Evolutionary conservation across 2,888 invertebrate species (phyloP).

Genomic region (Cryptops parisi): DNA sequence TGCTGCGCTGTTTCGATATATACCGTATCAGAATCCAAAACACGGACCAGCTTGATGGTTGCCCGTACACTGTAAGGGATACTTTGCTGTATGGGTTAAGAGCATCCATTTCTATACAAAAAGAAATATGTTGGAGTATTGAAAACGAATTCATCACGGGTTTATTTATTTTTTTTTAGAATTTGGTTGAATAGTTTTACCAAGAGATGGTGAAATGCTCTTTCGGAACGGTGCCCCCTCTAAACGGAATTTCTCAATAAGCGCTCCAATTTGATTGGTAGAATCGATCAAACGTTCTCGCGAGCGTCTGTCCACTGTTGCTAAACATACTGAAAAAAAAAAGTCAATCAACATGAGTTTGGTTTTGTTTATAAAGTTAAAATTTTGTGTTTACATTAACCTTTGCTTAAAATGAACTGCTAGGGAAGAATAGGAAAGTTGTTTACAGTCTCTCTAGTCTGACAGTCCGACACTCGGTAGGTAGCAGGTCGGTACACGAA

Average conservation of each 20-base stretch:
- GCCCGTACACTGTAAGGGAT: conserved; percentile 56
- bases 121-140: too few species aligned
- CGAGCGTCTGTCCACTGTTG: conserved; percentile 62
- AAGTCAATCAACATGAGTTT: neutral
- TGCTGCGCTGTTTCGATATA: too few species aligned
- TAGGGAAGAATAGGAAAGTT: too few species aligned
- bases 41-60: conserved; percentile 50
- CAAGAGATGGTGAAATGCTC: conserved; percentile 31
- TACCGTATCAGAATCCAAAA: conserved; percentile 45
- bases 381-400: too few species aligned
- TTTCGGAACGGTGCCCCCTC: conserved; percentile 67
- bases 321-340: conserved; percentile 48
- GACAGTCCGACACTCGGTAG: too few species aligned
- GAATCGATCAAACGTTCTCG: conserved; percentile 85
- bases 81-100: conserved; percentile 41
- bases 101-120: conserved; percentile 7
- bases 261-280: conserved; percentile 76
- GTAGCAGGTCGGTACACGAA: too few species aligned
- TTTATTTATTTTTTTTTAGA: conserved; percentile 1
- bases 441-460: too few species aligned
- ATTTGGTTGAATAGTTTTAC: too few species aligned
- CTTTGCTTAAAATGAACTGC: too few species aligned
- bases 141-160: neutral
- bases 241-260: conserved; percentile 79
- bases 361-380: neutral